Conservation (phyloP, 2,888 invertebrate genomes). For the Strigamia crassipes region DNA sequence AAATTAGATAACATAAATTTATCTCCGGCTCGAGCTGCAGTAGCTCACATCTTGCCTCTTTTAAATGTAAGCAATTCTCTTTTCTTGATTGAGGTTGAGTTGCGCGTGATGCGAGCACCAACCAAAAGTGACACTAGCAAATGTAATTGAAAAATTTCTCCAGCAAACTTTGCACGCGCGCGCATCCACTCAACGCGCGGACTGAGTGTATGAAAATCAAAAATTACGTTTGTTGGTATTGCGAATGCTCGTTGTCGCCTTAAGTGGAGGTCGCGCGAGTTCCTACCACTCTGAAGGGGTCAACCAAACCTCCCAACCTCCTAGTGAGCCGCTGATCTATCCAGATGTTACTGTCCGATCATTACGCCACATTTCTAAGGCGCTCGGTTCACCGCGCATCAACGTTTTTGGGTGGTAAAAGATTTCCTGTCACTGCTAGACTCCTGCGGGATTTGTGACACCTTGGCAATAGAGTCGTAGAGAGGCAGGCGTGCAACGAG, state of each 20-base stretch:
- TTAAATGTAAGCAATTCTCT: not conserved
- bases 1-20: not conserved
- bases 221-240: conserved; percentile 6
- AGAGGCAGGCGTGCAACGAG: not conserved
- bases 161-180: not conserved
- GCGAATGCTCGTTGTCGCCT: not conserved
- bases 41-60: not conserved
- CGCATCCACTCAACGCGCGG: not conserved
- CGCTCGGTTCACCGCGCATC: not conserved
- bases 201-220: not conserved
- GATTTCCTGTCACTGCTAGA: not conserved
- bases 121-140: conserved; percentile 1
- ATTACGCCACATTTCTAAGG: not conserved
- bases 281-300: not conserved
- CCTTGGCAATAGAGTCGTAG: too few species aligned
- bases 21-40: not conserved
- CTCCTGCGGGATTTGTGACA: not conserved
- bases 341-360: not conserved
- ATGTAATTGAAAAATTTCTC: conserved; percentile 13
- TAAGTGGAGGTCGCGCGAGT: not conserved
- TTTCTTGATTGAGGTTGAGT: conserved; percentile 3
- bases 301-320: not conserved
- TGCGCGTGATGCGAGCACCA: not conserved
- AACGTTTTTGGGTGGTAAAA: not conserved
- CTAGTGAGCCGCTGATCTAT: not conserved